phyloP scores from a whole-genome alignment of 2,888 invertebrate species.

The Dynastes maya region DNA sequence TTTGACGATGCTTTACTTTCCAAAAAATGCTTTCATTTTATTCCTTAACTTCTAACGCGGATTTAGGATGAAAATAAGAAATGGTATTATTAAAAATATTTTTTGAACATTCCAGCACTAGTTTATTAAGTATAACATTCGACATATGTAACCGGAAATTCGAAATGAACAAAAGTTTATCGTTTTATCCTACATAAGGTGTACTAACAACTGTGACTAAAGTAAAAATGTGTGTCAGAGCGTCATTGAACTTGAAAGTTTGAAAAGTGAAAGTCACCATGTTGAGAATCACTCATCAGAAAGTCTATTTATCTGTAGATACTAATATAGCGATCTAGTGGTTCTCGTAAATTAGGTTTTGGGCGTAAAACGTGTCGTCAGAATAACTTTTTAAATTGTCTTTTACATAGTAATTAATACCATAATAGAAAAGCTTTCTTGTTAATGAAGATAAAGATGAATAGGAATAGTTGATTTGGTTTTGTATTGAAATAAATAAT shows the following conservation, averaged over 20 bases:
- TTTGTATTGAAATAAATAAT: too few species aligned
- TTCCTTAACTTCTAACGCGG: too few species aligned
- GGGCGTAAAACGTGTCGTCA: not conserved
- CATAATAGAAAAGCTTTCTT: not conserved
- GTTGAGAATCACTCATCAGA: not conserved
- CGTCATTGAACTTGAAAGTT: slow-evolving; percentile 44
- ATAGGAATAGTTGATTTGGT: too few species aligned
- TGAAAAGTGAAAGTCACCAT: slow-evolving; percentile 35
- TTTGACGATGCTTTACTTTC: too few species aligned
- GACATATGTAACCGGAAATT: not conserved
- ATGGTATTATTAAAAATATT: too few species aligned
- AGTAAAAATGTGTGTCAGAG: slow-evolving; percentile 33
- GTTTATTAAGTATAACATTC: too few species aligned
- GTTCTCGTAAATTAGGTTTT: slow-evolving; percentile 7
- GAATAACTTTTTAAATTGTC: not conserved
- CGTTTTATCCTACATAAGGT: too few species aligned
- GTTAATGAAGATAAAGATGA: too few species aligned
- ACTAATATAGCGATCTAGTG: not conserved
- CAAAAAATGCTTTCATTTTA: too few species aligned
- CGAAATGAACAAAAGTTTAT: too few species aligned
- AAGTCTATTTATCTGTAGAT: not conserved
- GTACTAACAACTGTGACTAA: not conserved
- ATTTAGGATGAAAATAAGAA: too few species aligned
- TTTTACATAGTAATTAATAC: not conserved
- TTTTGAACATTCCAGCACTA: too few species aligned